Base-by-base conservation (phyloP, 1,140 invertebrate species). In the Tetraneura akinire region DNA sequence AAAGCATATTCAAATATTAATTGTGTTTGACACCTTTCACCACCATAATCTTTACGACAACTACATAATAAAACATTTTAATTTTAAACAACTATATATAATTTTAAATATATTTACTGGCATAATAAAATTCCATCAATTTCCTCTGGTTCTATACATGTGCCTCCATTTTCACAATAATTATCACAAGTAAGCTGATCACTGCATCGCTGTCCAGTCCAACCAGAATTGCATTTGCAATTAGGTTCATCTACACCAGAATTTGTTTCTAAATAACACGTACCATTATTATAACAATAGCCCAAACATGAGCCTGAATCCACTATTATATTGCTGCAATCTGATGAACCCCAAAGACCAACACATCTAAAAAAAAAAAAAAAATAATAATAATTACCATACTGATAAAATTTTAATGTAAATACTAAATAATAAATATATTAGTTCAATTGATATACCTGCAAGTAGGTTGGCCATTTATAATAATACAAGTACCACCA, bases 111-210 rank as follows among this genome's bases (percentile, higher is more conserved):
- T 47, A 68, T 18, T 76, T 78, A 81, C 80, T 76, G 57, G 71
- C 80, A 81, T 8, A 47, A 66, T 11, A 74, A 70, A 5, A 0
- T 51, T 42, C 37, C 60, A 29, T 21, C 37, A 6, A 47, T 26
- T 49, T 78, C 73, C 32, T 37, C 53, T 8, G 80, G 60, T 26
- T 81, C 71, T 45, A 76, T 60, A 45, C 80, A 81, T 14, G 71
- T 76, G 26, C 88, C 91, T 37, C 86, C 86, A 84, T 90, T 89
- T 78, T 87, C 84, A 84, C 91, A 92, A 81, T 86, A 88, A 66
- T 86, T 85, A 5, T 85, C 83, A 82, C 91, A 92, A 29, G 83
- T 83, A 3, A 86, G 87, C 5, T 85, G 86, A 14, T 85, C 81
- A 29, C 88, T 85, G 82, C 90, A 92, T 45, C 86, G 83, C 11